Base-by-base conservation (phyloP, 2,888 invertebrate species). In the Diadromus collaris region DNA sequence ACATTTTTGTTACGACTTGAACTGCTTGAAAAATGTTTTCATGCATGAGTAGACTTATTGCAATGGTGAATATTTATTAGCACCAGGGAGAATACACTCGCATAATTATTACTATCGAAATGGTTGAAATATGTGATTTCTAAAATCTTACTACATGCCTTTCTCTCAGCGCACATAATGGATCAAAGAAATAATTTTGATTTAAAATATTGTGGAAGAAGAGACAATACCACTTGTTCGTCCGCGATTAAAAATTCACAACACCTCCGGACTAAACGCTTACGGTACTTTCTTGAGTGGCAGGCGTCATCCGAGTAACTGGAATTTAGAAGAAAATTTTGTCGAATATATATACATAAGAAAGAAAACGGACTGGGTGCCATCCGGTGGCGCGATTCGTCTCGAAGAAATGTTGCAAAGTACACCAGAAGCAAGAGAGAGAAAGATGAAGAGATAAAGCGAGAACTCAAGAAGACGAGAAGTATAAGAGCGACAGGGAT, bases 281-380 rank as follows among this genome's bases (percentile, higher is more conserved):
- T 58, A 29, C 48, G 27, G 51, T 29, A 51, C 6, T 64, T 46
- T 56, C 10, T 10, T 21, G 7, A 61, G 67, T 27, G 60, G 21
- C 19, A 56, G 29, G 32, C 65, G 65, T 56, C 56, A 56, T 54
- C 41, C 56, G 27, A 4, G 21, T 65, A 58, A 65, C 58, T 70
- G 58, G 44, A 67, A 76, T 65, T 71, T 44, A n/a, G 41, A 34
- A 51, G 41, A 77, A 67, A 61, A 76, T 69, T 54, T 56, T 32
- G 21, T 44, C 60, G 21, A 29, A 71, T 61, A 34, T 32, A 71
- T 60, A 44, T n/a, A 29, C 38, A n/a, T 34, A 46, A 41, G 41
- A 27, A 38, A 10, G 48, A 44, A 4, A n/a, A 51, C 13, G 44
- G 44, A 34, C 6, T 27, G 16, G 58, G 54, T 61, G 61, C 19